These are phyloP conservation scores for Lordiphosa stackelbergi DNA, from an alignment of 1,140 invertebrate genomes.

Conservation along the genomic window DNA sequence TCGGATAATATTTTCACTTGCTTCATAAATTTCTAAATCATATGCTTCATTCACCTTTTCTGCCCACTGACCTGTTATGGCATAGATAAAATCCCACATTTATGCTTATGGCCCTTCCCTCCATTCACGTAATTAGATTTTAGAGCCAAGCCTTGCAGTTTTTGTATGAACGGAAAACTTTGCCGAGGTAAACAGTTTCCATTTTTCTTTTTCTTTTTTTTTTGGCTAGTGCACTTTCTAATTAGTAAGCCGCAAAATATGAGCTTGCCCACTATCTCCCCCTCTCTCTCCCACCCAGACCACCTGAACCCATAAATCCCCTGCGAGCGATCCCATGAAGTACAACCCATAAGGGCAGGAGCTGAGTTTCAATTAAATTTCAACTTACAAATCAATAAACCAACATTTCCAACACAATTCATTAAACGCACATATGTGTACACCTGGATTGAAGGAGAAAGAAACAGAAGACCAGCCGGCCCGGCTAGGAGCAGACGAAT, in stretches of 20 bases:
- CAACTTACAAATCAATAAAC: slow-evolving; percentile 72
- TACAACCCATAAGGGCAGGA: slow-evolving; percentile 3
- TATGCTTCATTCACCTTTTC: slow-evolving; percentile 15
- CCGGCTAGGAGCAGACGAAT: slow-evolving; percentile 12
- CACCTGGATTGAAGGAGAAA: slow-evolving; percentile 41
- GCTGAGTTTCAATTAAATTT: slow-evolving; percentile 67
- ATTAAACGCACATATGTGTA: slow-evolving; percentile 45
- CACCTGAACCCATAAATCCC: slow-evolving; percentile 54
- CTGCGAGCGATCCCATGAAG: background rate
- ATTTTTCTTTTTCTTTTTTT: slow-evolving; percentile 33
- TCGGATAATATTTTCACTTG: slow-evolving; percentile 7
- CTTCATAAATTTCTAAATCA: slow-evolving; percentile 12
- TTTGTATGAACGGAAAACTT: slow-evolving; percentile 6
- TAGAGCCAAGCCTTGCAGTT: slow-evolving; percentile 49
- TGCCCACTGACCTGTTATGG: slow-evolving; percentile 46
- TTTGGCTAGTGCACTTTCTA: slow-evolving; percentile 42
- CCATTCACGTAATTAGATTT: slow-evolving; percentile 60
- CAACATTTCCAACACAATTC: slow-evolving; percentile 71
- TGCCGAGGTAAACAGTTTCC: slow-evolving; percentile 45
- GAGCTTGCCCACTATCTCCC: slow-evolving; percentile 45
- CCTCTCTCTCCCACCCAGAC: too few species aligned
- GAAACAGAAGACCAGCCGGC: slow-evolving; percentile 15
- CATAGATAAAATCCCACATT: slow-evolving; percentile 34
- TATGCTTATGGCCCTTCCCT: background rate
- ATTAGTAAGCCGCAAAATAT: slow-evolving; percentile 61